Percentiles rank a stretch among this genome's conserved stretches.
Evolutionary conservation across 2,888 invertebrate genomes (phyloP).

Genomic region (Trichogramma evanescens): DNA sequence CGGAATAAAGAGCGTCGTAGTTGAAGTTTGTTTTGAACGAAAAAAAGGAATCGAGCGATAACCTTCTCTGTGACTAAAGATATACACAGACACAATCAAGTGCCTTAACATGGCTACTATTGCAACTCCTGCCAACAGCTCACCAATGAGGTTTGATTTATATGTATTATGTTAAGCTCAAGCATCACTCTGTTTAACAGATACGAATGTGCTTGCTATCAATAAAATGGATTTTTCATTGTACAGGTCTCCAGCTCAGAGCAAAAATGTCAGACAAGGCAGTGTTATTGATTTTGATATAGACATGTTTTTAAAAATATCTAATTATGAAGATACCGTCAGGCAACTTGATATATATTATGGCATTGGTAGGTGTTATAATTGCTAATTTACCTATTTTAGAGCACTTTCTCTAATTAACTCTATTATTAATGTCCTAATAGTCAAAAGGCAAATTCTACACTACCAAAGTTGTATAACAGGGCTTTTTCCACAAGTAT

Average conservation of each 20-base stretch:
- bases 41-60: no score
- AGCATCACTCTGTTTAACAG: neutral
- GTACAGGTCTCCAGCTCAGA: constrained; percentile 11
- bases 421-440: neutral
- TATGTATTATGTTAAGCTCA: neutral
- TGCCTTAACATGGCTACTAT: neutral
- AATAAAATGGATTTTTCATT: neutral
- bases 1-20: no score
- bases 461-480: constrained; percentile 89
- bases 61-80: no score
- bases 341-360: constrained; percentile 87
- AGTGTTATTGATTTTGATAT: constrained; percentile 71
- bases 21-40: no score
- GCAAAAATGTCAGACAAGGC: constrained; percentile 50
- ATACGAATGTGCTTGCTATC: neutral
- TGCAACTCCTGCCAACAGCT: neutral
- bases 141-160: neutral
- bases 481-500: constrained; percentile 84
- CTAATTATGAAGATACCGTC: constrained; percentile 85
- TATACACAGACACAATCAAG: neutral
- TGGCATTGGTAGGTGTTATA: constrained; percentile 67
- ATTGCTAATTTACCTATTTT: neutral
- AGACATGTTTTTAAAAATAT: constrained; percentile 73
- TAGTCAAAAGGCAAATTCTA: constrained; percentile 85
- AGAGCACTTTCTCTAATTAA: no score